Percentiles rank a stretch among this genome's conserved stretches.
Evolutionary conservation across 2,888 invertebrate genomes (phyloP).

Genomic region (Epinotia demarniana): DNA sequence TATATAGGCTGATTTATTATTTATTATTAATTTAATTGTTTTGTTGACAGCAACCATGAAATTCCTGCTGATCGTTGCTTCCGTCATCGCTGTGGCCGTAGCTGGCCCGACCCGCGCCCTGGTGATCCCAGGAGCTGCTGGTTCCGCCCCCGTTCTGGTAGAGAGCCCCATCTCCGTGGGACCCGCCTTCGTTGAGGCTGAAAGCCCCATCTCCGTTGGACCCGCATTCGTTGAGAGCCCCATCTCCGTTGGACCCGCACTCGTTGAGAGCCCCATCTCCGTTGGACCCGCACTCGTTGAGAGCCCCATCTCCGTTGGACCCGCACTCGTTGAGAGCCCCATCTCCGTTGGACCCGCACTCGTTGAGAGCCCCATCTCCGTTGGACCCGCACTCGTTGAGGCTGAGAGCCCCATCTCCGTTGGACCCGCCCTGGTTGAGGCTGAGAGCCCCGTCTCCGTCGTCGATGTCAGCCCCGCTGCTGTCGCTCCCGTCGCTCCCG

Average conservation of each 20-base stretch:
- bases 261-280: not conserved
- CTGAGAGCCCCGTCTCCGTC: slow-evolving; percentile 29
- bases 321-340: slow-evolving; percentile 14
- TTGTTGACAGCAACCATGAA: slow-evolving; percentile 52
- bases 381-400: slow-evolving; percentile 23
- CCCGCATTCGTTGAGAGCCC: slow-evolving; percentile 26
- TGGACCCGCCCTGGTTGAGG: slow-evolving; percentile 16
- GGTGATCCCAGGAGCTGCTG: slow-evolving; percentile 48
- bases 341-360: slow-evolving; percentile 28
- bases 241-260: not conserved
- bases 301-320: slow-evolving; percentile 34
- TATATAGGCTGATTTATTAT: no score
- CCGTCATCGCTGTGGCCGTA: slow-evolving; percentile 56
- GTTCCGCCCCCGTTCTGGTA: slow-evolving; percentile 46
- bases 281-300: slow-evolving; percentile 23
- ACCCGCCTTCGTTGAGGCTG: slow-evolving; percentile 25
- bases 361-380: slow-evolving; percentile 30
- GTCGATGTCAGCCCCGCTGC: slow-evolving; percentile 38
- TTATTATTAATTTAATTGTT: no score
- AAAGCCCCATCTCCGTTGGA: slow-evolving; percentile 29
- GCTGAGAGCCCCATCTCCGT: slow-evolving; percentile 34
- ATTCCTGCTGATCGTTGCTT: slow-evolving; percentile 57
- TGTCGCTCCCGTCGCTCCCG: slow-evolving; percentile 30
- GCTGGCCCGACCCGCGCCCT: slow-evolving; percentile 55
- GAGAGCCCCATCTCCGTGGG: slow-evolving; percentile 40